Conservation (phyloP, 1,140 invertebrate genomes). For the Saccostrea glomerata region DNA sequence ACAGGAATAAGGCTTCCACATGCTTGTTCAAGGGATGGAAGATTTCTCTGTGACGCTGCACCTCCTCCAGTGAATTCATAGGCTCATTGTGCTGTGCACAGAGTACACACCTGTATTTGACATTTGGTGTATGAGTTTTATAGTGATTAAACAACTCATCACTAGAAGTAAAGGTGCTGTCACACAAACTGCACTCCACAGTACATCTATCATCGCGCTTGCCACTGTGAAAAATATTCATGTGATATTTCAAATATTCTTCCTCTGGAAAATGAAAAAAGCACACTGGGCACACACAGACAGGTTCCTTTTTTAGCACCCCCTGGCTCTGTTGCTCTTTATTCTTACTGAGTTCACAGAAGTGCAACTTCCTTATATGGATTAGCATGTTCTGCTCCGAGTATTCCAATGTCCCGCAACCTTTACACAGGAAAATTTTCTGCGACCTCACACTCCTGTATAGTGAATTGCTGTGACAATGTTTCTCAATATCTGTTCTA, state of each 20-base stretch:
- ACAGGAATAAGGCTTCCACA: neutral
- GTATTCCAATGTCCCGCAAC: neutral
- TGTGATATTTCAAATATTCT: neutral
- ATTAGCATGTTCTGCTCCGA: neutral
- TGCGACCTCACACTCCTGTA: slow-evolving; percentile 10
- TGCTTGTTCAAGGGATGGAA: neutral
- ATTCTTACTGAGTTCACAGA: neutral
- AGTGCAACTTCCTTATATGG: neutral
- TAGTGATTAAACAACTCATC: neutral
- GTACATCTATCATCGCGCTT: neutral
- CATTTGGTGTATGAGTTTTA: neutral
- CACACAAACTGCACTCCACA: neutral
- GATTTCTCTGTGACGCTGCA: neutral
- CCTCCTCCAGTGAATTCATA: neutral
- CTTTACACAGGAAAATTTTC: neutral
- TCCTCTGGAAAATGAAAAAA: neutral
- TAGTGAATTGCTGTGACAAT: neutral
- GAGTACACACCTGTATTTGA: neutral
- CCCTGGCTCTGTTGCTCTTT: neutral
- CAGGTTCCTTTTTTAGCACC: neutral
- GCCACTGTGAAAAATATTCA: neutral
- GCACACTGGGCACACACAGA: neutral
- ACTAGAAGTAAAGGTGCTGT: neutral
- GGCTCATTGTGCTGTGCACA: neutral
- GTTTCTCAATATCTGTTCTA: neutral